Conservation (phyloP, 1,140 invertebrate genomes). For the Trichonephila clavata region DNA sequence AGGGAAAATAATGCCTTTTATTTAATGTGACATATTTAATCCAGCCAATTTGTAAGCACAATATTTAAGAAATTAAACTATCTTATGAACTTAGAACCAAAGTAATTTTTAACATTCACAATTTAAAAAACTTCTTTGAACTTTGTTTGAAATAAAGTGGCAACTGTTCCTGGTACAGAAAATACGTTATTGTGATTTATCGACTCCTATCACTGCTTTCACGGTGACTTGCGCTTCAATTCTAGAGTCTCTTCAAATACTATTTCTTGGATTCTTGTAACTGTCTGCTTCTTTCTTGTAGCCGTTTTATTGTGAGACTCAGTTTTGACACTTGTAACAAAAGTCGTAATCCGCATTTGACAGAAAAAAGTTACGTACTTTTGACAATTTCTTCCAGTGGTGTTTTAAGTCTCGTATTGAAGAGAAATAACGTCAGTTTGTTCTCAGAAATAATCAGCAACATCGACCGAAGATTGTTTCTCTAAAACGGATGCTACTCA, state of each 20-base stretch:
- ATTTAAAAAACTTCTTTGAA: too few species aligned
- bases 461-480: background rate
- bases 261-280: background rate
- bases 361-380: background rate
- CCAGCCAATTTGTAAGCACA: too few species aligned
- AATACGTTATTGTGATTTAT: background rate
- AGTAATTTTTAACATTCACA: too few species aligned
- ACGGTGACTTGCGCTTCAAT: background rate
- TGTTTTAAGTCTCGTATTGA: background rate
- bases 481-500: background rate
- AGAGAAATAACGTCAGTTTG: background rate
- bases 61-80: too few species aligned
- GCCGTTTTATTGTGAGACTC: background rate
- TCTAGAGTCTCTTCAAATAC: background rate
- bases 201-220: background rate
- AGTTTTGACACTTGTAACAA: conserved; percentile 7
- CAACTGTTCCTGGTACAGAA: too few species aligned
- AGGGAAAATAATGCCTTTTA: too few species aligned
- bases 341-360: conserved; percentile 25
- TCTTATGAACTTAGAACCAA: too few species aligned
- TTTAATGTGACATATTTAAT: too few species aligned
- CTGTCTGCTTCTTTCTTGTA: background rate
- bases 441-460: background rate
- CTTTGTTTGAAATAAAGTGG: too few species aligned
- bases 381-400: background rate